A percentile compares a stretch with the other conserved stretches of the same genome.
Evolutionary conservation across 2,888 invertebrate genomes (phyloP).

Genomic region (Odontothrips loti): DNA sequence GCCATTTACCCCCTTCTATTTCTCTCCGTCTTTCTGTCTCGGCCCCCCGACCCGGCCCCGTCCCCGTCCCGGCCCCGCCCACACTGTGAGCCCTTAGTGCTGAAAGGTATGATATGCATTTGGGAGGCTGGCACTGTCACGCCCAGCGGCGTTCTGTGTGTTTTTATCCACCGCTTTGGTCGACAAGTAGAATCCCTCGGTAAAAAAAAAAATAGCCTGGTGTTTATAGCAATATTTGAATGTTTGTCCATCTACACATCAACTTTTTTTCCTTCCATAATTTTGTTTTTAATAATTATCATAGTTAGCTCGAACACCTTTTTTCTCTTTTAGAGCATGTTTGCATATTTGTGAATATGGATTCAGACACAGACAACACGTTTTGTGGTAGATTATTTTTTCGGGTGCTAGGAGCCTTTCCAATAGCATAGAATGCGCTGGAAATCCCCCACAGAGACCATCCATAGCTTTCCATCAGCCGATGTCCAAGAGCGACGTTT

Average conservation of each 20-base stretch:
- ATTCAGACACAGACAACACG: not conserved
- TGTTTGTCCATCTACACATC: not conserved
- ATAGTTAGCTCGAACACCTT: slow-evolving; percentile 2
- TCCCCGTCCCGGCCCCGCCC: slow-evolving; percentile 19
- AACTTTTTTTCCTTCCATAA: not conserved
- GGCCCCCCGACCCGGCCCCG: not conserved
- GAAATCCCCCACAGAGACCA: too few relatives aligned
- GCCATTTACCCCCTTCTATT: slow-evolving; percentile 27
- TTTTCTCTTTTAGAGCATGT: slow-evolving; percentile 21
- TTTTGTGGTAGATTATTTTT: not conserved
- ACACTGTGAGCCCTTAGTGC: slow-evolving; percentile 5
- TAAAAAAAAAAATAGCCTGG: not conserved
- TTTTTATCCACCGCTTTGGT: slow-evolving; percentile 2
- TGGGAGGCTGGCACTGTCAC: not conserved
- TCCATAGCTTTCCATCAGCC: too few relatives aligned
- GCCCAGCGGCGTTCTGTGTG: not conserved
- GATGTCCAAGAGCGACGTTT: too few relatives aligned
- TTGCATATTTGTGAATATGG: slow-evolving; percentile 13
- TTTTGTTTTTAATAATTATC: not conserved
- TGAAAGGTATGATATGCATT: slow-evolving; percentile 13
- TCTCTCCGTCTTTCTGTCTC: slow-evolving; percentile 31
- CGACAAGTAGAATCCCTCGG: not conserved
- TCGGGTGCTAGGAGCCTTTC: not conserved
- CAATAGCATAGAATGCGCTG: not conserved
- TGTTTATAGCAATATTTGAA: not conserved